Evolutionary conservation across 2,888 invertebrate genomes (phyloP).

Genomic region (Silvanus unidentatus): DNA sequence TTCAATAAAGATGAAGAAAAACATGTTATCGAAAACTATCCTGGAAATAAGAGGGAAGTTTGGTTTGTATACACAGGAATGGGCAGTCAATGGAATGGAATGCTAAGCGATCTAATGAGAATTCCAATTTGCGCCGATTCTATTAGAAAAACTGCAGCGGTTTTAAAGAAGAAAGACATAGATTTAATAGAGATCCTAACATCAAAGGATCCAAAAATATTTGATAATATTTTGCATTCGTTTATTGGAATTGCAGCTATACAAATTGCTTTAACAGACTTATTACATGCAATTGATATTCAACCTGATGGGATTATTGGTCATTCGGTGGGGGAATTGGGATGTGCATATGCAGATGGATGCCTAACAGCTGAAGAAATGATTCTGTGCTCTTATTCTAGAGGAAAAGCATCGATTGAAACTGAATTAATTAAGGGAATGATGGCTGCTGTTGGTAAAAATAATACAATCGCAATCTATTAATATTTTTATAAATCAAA

Average conservation of each 20-base stretch:
- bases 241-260: constrained; percentile 71
- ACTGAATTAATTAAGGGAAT: constrained; percentile 66
- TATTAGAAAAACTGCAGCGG: constrained; percentile 54
- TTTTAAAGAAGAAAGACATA: constrained; percentile 55
- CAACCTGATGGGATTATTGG: constrained; percentile 71
- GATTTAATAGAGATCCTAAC: constrained; percentile 59
- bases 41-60: too few relatives aligned
- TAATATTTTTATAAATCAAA: too few relatives aligned
- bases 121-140: constrained; percentile 61
- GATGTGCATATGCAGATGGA: constrained; percentile 93
- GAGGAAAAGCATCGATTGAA: constrained; percentile 70
- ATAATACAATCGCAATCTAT: too few relatives aligned
- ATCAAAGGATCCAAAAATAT: constrained; percentile 50
- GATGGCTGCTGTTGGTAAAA: constrained; percentile 92
- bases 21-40: constrained; percentile 40
- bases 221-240: constrained; percentile 61
- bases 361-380: constrained; percentile 82
- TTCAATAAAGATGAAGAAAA: constrained; percentile 34
- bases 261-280: constrained; percentile 49
- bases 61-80: constrained; percentile 73
- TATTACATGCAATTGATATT: constrained; percentile 55
- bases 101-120: constrained; percentile 61
- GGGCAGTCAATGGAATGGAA: constrained; percentile 69
- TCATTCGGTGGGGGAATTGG: constrained; percentile 91
- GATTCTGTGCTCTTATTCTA: constrained; percentile 75